Conservation (phyloP, 1,140 invertebrate genomes). For the Leptinotarsa texana region DNA sequence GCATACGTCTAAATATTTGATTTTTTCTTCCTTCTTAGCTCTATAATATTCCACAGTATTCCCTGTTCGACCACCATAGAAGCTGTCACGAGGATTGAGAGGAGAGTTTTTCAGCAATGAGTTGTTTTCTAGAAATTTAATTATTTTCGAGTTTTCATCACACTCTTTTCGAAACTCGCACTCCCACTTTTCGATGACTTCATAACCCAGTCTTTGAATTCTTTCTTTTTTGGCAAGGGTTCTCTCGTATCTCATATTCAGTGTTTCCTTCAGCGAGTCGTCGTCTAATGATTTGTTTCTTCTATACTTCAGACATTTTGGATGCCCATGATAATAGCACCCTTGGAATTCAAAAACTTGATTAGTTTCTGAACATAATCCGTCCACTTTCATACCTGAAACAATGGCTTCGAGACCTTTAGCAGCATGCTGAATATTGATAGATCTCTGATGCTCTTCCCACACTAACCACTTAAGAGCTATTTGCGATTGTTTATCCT, state of each 20-base stretch:
- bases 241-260: background rate
- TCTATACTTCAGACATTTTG: background rate
- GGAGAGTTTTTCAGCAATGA: background rate
- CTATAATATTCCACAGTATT: slow-evolving; percentile 46
- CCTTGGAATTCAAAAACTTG: slow-evolving; percentile 32
- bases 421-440: slow-evolving; percentile 26
- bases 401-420: slow-evolving; percentile 17
- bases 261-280: background rate
- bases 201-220: background rate
- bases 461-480: slow-evolving; percentile 12
- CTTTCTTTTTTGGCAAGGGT: background rate
- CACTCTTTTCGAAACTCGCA: slow-evolving; percentile 1
- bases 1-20: slow-evolving; percentile 52
- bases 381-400: slow-evolving; percentile 24
- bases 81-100: background rate
- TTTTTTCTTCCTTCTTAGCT: slow-evolving; percentile 45
- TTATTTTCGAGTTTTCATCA: background rate
- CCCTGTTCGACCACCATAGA: slow-evolving; percentile 52
- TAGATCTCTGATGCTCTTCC: slow-evolving; percentile 11
- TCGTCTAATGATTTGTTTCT: background rate
- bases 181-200: slow-evolving; percentile 5
- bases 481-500: background rate
- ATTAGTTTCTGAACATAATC: slow-evolving; percentile 10
- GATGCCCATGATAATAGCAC: slow-evolving; percentile 29
- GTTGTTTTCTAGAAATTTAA: background rate